These are phyloP conservation scores for Lepisosteus osseus DNA, from an alignment of 2,113 vertebrate genomes.

Conservation along the genomic window DNA sequence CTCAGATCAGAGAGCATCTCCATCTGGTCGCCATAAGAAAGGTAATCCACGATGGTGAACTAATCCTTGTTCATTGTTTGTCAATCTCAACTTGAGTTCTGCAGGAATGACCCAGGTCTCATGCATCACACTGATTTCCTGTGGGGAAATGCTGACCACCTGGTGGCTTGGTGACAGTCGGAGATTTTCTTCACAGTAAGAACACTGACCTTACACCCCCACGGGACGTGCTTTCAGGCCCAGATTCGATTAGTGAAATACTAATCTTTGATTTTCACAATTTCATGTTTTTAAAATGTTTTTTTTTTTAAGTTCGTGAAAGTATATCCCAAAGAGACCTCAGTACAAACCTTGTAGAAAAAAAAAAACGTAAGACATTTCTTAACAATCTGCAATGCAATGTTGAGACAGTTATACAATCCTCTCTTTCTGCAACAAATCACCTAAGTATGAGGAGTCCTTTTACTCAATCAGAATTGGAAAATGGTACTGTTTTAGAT, in stretches of 20 bases:
- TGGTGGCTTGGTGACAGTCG: constrained; percentile 2
- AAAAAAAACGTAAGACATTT: too few relatives aligned
- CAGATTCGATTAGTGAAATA: background rate
- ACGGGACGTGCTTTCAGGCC: background rate
- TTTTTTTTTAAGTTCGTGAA: too few relatives aligned
- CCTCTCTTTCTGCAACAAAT: too few relatives aligned
- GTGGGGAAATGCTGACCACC: constrained; percentile 6
- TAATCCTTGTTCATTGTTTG: constrained; percentile 8
- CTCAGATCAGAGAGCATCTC: background rate
- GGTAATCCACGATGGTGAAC: background rate
- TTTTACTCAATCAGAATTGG: too few relatives aligned
- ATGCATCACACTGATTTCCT: constrained; percentile 18
- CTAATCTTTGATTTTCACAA: constrained; percentile 7
- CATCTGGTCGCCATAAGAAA: constrained; percentile 26
- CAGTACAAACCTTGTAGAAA: too few relatives aligned
- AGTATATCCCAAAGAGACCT: too few relatives aligned
- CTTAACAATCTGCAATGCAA: too few relatives aligned
- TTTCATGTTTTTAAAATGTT: too few relatives aligned
- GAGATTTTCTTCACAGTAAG: constrained; percentile 3
- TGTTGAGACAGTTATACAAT: too few relatives aligned
- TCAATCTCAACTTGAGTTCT: constrained; percentile 8
- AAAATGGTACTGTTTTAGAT: too few relatives aligned
- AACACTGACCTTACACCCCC: background rate
- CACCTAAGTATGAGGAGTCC: too few relatives aligned
- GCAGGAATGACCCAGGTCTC: background rate